Evolutionary conservation across 2,113 vertebrate genomes (phyloP).

Genomic region (Phalacrocorax aristotelis): DNA sequence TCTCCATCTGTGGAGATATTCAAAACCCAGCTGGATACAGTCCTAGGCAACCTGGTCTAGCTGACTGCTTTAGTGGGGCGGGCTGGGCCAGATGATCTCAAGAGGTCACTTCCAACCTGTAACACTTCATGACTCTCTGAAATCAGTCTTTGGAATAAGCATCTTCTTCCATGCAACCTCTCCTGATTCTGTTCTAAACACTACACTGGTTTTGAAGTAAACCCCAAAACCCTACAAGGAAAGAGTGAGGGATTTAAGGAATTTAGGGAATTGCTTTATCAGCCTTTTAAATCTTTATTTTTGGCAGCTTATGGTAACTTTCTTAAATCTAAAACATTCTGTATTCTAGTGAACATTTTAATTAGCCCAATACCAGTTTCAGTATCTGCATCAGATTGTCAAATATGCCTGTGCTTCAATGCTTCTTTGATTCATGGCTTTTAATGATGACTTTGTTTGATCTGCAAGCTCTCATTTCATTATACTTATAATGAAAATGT

Average conservation of each 20-base stretch:
- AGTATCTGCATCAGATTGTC: background rate
- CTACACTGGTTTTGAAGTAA: background rate
- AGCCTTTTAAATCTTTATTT: background rate
- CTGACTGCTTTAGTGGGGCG: background rate
- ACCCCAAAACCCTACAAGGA: background rate
- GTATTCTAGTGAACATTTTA: background rate
- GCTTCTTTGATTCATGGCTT: background rate
- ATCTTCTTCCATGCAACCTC: background rate
- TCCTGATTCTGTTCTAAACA: background rate
- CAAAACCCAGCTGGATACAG: background rate
- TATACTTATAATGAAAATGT: background rate
- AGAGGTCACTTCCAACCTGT: background rate
- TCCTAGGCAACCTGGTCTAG: background rate
- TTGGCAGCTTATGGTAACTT: background rate
- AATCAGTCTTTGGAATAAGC: background rate
- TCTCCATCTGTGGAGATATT: background rate
- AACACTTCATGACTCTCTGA: background rate
- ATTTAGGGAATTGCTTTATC: background rate
- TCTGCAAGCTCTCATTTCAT: constrained; percentile 13
- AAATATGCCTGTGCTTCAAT: background rate
- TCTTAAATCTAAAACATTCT: background rate
- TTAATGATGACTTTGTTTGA: constrained; percentile 8
- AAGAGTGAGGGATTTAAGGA: background rate
- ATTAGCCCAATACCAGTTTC: background rate
- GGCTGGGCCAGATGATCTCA: background rate